Conservation (phyloP, 2,888 invertebrate species). For the Peribatodes rhomboidaria region DNA sequence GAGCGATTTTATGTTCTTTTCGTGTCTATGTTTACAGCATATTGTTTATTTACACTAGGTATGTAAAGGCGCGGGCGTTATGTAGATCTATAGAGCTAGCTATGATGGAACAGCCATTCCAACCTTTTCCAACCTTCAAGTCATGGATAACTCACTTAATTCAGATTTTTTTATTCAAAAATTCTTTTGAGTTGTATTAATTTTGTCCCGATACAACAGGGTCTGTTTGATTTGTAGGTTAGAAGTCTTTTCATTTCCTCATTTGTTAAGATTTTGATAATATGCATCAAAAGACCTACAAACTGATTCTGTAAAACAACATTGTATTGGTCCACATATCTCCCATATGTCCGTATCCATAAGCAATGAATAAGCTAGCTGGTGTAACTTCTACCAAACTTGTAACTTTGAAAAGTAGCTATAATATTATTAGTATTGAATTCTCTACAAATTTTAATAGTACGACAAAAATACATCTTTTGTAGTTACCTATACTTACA, state of each 20-base stretch:
- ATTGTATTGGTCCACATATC: too few relatives aligned
- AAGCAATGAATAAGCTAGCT: too few relatives aligned
- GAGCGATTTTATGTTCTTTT: conserved; percentile 73
- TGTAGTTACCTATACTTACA: too few relatives aligned
- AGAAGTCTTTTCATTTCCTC: not conserved
- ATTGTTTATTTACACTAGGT: conserved; percentile 82
- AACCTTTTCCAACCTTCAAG: conserved; percentile 7
- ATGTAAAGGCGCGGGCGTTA: conserved; percentile 58
- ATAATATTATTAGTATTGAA: too few relatives aligned
- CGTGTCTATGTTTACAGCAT: conserved; percentile 78
- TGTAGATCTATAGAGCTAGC: not conserved
- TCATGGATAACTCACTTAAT: not conserved
- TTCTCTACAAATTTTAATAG: too few relatives aligned
- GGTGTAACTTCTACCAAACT: too few relatives aligned
- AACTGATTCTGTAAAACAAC: too few relatives aligned
- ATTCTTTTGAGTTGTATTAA: not conserved
- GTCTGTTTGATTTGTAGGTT: not conserved
- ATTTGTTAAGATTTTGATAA: not conserved
- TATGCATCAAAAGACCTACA: too few relatives aligned
- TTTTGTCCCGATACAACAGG: not conserved
- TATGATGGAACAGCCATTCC: not conserved
- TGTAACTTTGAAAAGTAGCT: too few relatives aligned
- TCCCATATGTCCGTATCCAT: too few relatives aligned
- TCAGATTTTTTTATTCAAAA: too few relatives aligned
- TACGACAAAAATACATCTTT: too few relatives aligned